Evolutionary conservation across 2,888 invertebrate species (phyloP).

Genomic region (Lypha dubia): DNA sequence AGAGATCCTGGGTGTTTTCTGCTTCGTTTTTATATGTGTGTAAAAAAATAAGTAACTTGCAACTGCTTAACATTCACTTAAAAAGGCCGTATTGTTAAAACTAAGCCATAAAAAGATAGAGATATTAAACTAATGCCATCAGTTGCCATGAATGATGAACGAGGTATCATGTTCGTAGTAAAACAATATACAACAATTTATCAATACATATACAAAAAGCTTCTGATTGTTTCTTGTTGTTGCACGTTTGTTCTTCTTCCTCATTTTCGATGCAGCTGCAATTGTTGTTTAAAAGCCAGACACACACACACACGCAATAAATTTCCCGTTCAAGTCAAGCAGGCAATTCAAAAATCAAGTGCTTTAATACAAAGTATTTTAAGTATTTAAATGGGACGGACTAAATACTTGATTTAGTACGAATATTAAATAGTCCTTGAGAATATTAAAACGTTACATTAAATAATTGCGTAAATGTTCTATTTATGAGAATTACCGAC

Average conservation of each 20-base stretch:
- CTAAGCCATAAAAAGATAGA: not conserved
- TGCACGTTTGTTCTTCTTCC: not conserved
- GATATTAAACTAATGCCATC: constrained; percentile 28
- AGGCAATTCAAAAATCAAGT: not conserved
- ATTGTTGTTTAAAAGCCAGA: constrained; percentile 32
- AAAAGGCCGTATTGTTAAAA: not conserved
- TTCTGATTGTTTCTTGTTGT: not conserved
- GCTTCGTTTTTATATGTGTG: no score
- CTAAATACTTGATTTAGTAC: not conserved
- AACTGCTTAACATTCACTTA: not conserved
- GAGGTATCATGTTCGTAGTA: not conserved
- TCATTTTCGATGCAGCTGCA: not conserved
- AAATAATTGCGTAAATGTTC: constrained; percentile 23
- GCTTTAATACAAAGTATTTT: not conserved
- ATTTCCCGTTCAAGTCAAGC: not conserved
- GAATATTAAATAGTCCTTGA: not conserved
- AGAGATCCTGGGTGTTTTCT: no score
- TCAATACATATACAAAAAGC: constrained; percentile 21
- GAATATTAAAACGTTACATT: not conserved
- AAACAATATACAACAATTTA: constrained; percentile 21
- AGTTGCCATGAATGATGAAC: constrained; percentile 6
- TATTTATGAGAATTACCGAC: not conserved
- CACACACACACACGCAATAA: constrained; percentile 27
- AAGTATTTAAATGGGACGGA: not conserved
- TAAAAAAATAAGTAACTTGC: not conserved